A percentile compares a stretch with the other conserved stretches of the same genome.
phyloP scores from a whole-genome alignment of 1,140 invertebrate genomes.

The Laupala kohalensis region DNA sequence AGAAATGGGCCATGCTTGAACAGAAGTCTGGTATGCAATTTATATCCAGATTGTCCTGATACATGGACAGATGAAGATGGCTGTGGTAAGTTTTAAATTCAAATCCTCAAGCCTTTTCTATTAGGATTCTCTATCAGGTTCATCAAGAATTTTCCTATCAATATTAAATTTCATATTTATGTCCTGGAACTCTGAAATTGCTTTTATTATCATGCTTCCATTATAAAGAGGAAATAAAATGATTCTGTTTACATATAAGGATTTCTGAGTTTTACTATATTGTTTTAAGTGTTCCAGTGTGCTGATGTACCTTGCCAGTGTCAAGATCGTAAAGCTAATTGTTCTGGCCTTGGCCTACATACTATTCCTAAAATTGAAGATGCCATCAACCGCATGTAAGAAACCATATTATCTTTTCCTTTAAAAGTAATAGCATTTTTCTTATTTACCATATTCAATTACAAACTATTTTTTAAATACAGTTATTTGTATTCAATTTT shows the following conservation, averaged over 20 bases:
- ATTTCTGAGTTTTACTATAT: background rate
- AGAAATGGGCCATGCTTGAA: constrained; percentile 24
- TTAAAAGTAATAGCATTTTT: background rate
- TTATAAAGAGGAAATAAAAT: no score
- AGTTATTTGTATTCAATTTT: background rate
- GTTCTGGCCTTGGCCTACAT: constrained; percentile 20
- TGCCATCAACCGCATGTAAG: constrained; percentile 27
- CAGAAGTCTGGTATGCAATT: constrained; percentile 26
- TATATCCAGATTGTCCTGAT: constrained; percentile 27
- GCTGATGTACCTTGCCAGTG: constrained; percentile 25
- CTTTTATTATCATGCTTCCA: no score
- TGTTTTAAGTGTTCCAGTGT: constrained; percentile 22
- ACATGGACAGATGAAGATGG: constrained; percentile 30
- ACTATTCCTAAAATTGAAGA: constrained; percentile 25
- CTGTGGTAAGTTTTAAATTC: constrained; percentile 23
- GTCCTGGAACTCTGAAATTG: no score
- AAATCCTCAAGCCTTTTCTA: no score
- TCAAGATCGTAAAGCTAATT: constrained; percentile 26
- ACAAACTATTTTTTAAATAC: background rate
- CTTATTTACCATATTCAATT: background rate
- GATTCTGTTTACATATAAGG: no score
- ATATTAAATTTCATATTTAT: no score
- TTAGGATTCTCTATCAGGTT: no score
- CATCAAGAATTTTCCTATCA: no score
- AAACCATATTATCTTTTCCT: constrained; percentile 3